Percentiles rank a stretch among this genome's conserved stretches.
Evolutionary conservation across 2,797 vertebrate genomes (phyloP).

Genomic region (Sebastes dallii): DNA sequence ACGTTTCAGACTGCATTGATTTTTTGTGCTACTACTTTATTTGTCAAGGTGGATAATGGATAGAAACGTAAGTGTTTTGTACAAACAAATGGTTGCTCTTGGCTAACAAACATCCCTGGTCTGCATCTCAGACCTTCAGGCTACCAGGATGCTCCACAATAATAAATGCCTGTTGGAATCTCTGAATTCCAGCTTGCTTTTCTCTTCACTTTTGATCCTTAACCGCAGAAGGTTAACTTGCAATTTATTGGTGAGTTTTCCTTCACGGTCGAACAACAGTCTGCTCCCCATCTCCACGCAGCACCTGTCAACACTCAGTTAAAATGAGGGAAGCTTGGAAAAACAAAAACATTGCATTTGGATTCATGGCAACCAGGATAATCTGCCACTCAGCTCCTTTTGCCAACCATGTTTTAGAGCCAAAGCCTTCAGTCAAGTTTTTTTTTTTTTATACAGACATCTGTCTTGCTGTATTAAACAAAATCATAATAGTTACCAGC

Average conservation of each 20-base stretch:
- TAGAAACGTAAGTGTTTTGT: not conserved
- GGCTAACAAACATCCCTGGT: not conserved
- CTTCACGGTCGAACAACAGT: conserved; percentile 6
- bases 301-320: conserved; percentile 48
- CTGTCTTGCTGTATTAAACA: conserved; percentile 2
- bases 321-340: conserved; percentile 34
- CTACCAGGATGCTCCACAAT: not conserved
- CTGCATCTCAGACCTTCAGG: not conserved
- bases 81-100: not conserved
- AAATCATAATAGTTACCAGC: not conserved
- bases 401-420: conserved; percentile 43
- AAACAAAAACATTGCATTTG: conserved; percentile 50
- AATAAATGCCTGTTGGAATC: not conserved
- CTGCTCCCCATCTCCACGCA: conserved; percentile 20
- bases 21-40: not conserved
- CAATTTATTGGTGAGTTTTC: conserved; percentile 11
- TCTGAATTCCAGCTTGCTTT: not conserved
- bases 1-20: not conserved
- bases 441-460: not conserved
- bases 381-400: conserved; percentile 17
- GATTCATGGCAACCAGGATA: conserved; percentile 45
- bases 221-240: conserved; percentile 4
- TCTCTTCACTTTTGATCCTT: not conserved
- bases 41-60: not conserved
- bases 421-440: conserved; percentile 30